Percentiles rank a stretch among this genome's conserved stretches.
phyloP scores from a whole-genome alignment of 2,888 invertebrate species.

The Adineta ricciae region DNA sequence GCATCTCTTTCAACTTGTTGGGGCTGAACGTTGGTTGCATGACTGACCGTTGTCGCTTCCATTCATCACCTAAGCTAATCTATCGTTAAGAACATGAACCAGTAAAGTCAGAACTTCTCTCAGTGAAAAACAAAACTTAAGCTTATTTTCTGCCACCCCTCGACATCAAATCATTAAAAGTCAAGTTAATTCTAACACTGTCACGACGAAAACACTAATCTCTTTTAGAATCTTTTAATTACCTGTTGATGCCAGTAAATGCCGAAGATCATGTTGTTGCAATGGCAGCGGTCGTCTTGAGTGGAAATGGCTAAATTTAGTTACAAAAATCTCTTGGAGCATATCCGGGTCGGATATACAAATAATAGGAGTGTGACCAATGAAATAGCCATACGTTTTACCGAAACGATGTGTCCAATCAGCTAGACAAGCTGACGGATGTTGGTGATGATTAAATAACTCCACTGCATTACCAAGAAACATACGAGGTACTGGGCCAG shows the following conservation, averaged over 20 bases:
- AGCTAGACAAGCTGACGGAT: background rate
- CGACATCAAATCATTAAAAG: too few species aligned
- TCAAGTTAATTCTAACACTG: too few species aligned
- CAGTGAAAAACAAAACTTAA: too few species aligned
- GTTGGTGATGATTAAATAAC: background rate
- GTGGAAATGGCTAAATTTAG: background rate
- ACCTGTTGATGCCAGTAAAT: conserved; percentile 2
- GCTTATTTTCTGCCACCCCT: too few species aligned
- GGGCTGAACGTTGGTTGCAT: background rate
- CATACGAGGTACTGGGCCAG: conserved; percentile 25
- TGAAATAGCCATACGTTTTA: background rate
- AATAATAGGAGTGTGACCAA: background rate
- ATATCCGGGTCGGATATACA: conserved; percentile 3
- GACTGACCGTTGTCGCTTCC: background rate
- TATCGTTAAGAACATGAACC: background rate
- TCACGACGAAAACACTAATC: background rate
- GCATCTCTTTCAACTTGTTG: background rate
- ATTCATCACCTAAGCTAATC: background rate
- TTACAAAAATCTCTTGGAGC: background rate
- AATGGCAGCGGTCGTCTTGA: conserved; percentile 7
- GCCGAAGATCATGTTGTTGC: conserved; percentile 4
- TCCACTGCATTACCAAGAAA: conserved; percentile 29
- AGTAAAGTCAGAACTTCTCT: too few species aligned
- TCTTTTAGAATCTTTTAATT: background rate
- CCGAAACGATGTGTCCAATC: background rate